A percentile compares a stretch with the other conserved stretches of the same genome.
Conservation (phyloP, 2,113 vertebrate genomes). For the Chloropsis cyanopogon region DNA sequence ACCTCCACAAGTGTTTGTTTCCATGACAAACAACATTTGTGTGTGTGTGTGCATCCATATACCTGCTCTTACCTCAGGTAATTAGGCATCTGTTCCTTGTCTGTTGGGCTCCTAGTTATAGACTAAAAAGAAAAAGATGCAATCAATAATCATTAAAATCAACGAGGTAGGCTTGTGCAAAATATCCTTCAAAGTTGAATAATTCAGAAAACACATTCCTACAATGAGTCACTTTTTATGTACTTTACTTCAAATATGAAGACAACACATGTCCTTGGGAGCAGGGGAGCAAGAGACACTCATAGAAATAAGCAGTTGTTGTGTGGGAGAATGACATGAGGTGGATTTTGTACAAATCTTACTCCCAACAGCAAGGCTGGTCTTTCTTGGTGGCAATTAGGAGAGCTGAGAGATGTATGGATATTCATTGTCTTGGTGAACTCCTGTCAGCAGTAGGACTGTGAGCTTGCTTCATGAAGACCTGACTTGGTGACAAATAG, state of each 20-base stretch:
- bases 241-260: neutral
- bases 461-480: neutral
- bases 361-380: neutral
- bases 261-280: neutral
- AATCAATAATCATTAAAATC: neutral
- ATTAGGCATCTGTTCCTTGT: constrained; percentile 32
- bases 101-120: constrained; percentile 6
- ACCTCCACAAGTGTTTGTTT: neutral
- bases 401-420: neutral
- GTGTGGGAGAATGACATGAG: neutral
- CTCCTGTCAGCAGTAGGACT: neutral
- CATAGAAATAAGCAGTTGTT: neutral
- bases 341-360: neutral
- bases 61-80: constrained; percentile 54
- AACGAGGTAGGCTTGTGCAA: neutral
- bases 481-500: neutral
- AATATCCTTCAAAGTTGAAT: neutral
- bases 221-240: neutral
- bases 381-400: neutral
- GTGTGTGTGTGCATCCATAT: neutral
- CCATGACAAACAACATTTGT: neutral
- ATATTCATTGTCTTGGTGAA: neutral
- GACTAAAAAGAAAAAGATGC: constrained; percentile 29
- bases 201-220: neutral
- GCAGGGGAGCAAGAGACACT: neutral